Evolutionary conservation across 2,797 vertebrate genomes (phyloP), one percentile per base, ranked within the genome.

Genomic region (Lithobates sylvaticus): DNA sequence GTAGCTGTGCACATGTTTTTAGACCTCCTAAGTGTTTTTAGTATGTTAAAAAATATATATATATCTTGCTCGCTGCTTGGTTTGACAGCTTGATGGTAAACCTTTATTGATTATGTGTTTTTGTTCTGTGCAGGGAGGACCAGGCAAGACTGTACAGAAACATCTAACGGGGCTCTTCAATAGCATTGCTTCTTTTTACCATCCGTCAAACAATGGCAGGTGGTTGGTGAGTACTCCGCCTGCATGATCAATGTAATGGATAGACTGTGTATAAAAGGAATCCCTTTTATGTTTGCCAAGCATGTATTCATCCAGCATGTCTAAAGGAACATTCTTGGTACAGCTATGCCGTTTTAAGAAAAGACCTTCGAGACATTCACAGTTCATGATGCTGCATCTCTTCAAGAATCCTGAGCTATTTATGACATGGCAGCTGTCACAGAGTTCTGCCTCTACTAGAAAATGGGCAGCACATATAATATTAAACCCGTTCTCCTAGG

Each of bases 191-290:
- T 98, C 98, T 36, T 99, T 99, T 92, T 99, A 98, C 78, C 98
- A 99, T 89, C 98, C 98, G 58, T 99, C 98, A 85, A 99, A 99
- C 91, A 97, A 99, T 1, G 98, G 98, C 10, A 97, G 97, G 83
- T 99, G 98, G 98, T 92, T 99, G 97, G 98, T 99, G 92, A 98
- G 97, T 95, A 65, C 47, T 34, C 47, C 10, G 26, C 42, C 42
- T 34, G 50, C 26, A 61, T 26, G 26, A n/a, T 72, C 34, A 65
- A 26, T 34, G 29, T 71, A 34, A 44, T 23, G 34, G 21, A 21
- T 72, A 15, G 13, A 21, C 23, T 44, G 15, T 44, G 18, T 26
- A 44, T n/a, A 44, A 10, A 71, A 27, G 10, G 8, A 16, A 50
- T 3, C 9, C 26, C 1, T 0, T 50, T 16, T 15, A 50, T 50